Conservation (phyloP, 2,113 vertebrate species). For the Lynx canadensis region DNA sequence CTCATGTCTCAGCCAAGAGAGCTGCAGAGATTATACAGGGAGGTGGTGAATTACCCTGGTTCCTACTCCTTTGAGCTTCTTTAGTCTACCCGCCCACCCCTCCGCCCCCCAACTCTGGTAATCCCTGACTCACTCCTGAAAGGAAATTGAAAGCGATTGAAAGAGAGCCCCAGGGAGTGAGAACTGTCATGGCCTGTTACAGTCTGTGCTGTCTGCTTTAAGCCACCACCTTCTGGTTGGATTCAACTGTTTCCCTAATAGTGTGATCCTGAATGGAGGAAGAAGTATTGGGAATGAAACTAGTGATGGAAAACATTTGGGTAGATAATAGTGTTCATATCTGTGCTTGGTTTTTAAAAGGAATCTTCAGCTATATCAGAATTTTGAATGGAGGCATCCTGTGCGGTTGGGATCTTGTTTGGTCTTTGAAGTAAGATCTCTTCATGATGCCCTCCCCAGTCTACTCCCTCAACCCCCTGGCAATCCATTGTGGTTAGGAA, state of each 20-base stretch:
- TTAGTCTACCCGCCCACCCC: background rate
- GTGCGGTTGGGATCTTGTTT: background rate
- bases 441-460: background rate
- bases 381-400: background rate
- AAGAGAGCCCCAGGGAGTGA: conserved; percentile 45
- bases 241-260: background rate
- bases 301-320: background rate
- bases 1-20: conserved; percentile 35
- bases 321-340: background rate
- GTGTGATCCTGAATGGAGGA: background rate
- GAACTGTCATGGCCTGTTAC: background rate
- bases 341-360: conserved; percentile 50
- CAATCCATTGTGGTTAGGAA: conserved; percentile 6
- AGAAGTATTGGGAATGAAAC: background rate
- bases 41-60: background rate
- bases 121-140: background rate
- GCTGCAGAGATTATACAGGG: background rate
- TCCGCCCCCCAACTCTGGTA: background rate
- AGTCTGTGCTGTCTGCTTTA: conserved; percentile 27
- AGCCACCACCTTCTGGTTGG: background rate
- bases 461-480: background rate
- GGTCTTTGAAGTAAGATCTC: conserved; percentile 32
- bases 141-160: conserved; percentile 11
- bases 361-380: background rate
- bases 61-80: background rate